Evolutionary conservation across 2,888 invertebrate species (phyloP), one percentile per base, ranked within the genome.

Genomic region (Nymphalis urticae): DNA sequence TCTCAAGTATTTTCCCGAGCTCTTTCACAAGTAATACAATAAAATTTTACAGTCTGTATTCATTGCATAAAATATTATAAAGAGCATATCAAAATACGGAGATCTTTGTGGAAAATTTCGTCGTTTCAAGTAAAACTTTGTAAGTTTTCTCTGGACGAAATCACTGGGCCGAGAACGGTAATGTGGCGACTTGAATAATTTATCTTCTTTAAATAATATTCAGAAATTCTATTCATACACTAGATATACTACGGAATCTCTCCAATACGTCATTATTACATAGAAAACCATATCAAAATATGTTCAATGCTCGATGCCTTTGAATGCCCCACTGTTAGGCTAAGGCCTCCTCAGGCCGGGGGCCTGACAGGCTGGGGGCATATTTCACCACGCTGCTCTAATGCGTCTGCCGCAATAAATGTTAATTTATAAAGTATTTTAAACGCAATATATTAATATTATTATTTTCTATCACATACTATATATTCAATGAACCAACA

Each of bases 131-230:
- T 51, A 48, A 66, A 54, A 61, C 32, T 66, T 66, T 19, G 59
- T 19, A 51, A 61, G 61, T 66, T 66, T 66, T 66, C 66, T 47
- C 51, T 47, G 59, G 60, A 66, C 36, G 66, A 51, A 48, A 51
- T 48, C 66, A 66, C 51, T 61, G 66, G 60, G 19, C 53, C 17
- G 65, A 59, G 59, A 65, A 65, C 58, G 59, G 65, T 65, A 65
- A 65, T 59, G 65, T 65, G 50, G 59, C 48, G 48, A 65, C 32
- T 65, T 59, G 58, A 59, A 65, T 65, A 65, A 65, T 65, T 65
- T 50, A 50, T 50, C 58, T 36, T 19, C 64, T 16, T 58, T 64
- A 48, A 48, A 64, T 50, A 50, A 50, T 50, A 50, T 50, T 50
- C 50, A 9, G 50, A 50, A 17, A 50, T n/a, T 50, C 7, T 19